Evolutionary conservation across 2,797 vertebrate species (phyloP).

Genomic region (Balearica regulorum): DNA sequence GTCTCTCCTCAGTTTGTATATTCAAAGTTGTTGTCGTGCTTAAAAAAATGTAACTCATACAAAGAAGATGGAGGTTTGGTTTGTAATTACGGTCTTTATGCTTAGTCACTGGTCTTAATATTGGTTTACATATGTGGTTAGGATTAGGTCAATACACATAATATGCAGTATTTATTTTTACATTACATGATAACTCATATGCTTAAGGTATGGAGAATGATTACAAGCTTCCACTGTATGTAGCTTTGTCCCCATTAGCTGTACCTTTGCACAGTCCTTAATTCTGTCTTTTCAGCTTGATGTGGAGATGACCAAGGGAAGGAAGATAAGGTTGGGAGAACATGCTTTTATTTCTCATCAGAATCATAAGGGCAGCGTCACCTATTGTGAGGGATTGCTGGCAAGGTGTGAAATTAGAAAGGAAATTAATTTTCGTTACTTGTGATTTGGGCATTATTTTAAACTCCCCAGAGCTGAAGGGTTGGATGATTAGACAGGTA

Average conservation of each 20-base stretch:
- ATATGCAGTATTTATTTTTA: neutral
- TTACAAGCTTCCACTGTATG: neutral
- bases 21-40: neutral
- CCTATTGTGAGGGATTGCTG: neutral
- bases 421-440: conserved; percentile 1
- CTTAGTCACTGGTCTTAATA: neutral
- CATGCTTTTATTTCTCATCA: neutral
- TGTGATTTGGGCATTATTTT: conserved; percentile 4
- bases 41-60: neutral
- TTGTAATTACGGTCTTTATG: neutral
- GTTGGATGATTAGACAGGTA: neutral
- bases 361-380: neutral
- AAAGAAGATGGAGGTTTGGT: neutral
- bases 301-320: neutral
- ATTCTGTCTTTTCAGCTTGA: neutral
- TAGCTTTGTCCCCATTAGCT: neutral
- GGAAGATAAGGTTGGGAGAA: neutral
- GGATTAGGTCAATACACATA: neutral
- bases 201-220: neutral
- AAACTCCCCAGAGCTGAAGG: neutral
- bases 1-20: neutral
- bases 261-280: neutral
- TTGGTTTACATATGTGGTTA: neutral
- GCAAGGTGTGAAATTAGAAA: neutral
- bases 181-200: neutral